A percentile compares a stretch with the other conserved stretches of the same genome.
Evolutionary conservation across 1,140 invertebrate genomes (phyloP).

Genomic region (Condylostylus longicornis): DNA sequence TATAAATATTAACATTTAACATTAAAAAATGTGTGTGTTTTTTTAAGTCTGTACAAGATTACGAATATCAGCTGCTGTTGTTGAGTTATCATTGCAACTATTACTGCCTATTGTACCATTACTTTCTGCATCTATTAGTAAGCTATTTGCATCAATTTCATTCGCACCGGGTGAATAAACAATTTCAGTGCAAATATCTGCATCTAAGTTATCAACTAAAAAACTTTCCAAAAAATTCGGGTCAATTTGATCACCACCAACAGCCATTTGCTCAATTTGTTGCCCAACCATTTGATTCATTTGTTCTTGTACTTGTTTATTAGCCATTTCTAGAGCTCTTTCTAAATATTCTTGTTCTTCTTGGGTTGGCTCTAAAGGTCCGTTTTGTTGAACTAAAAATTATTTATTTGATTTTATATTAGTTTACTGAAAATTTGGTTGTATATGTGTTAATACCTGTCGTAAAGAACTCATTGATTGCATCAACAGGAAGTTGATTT

Average conservation of each 20-base stretch:
- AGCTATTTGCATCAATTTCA: constrained; percentile 22
- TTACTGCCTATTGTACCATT: constrained; percentile 12
- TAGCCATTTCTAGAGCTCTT: constrained; percentile 64
- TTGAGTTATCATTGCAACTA: constrained; percentile 5
- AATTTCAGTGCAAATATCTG: constrained; percentile 15
- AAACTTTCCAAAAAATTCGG: constrained; percentile 29
- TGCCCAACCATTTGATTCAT: constrained; percentile 57
- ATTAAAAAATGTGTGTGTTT: too few species aligned
- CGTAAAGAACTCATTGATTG: constrained; percentile 78
- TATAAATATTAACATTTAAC: too few species aligned
- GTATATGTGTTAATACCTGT: constrained; percentile 13
- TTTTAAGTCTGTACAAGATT: constrained; percentile 25
- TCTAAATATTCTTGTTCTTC: constrained; percentile 73
- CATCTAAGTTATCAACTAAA: constrained; percentile 19
- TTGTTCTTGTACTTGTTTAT: constrained; percentile 55
- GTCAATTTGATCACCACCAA: too few species aligned
- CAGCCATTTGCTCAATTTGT: too few species aligned
- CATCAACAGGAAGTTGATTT: constrained; percentile 77
- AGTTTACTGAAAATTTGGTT: not conserved
- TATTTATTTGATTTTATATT: not conserved
- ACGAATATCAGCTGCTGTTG: constrained; percentile 19
- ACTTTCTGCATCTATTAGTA: constrained; percentile 21
- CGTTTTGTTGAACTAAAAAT: constrained; percentile 49
- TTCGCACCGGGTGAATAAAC: constrained; percentile 21
- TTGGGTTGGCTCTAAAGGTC: constrained; percentile 51